These are phyloP conservation scores for Clarias fuscus DNA, from an alignment of 2,797 vertebrate genomes.

Conservation along the genomic window DNA sequence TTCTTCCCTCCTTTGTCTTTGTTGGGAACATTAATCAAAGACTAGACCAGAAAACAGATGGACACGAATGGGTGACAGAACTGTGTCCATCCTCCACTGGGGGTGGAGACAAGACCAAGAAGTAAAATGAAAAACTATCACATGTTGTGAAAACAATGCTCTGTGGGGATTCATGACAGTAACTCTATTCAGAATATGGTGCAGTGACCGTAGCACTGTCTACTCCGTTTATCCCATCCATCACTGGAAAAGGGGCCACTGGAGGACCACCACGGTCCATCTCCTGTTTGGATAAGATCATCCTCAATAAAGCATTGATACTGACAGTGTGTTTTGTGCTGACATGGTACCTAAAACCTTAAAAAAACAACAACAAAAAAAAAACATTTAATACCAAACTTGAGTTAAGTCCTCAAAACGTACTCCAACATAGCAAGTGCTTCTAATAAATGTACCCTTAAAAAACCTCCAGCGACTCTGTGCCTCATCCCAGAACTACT, in stretches of 20 bases:
- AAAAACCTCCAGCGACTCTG: background rate
- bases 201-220: background rate
- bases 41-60: slow-evolving; percentile 4
- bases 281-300: background rate
- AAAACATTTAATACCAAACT: too few species aligned
- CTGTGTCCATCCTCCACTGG: background rate
- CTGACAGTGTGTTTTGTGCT: background rate
- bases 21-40: background rate
- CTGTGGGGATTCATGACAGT: background rate
- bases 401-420: background rate
- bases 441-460: background rate
- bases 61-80: background rate
- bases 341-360: background rate
- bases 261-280: background rate
- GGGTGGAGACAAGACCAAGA: background rate
- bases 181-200: background rate
- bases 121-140: background rate
- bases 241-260: background rate
- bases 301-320: background rate
- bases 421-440: background rate
- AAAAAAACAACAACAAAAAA: background rate
- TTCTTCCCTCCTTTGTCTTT: too few species aligned
- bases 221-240: background rate
- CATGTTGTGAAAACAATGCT: background rate
- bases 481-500: background rate